Percentiles rank a stretch among this genome's conserved stretches.
These are phyloP conservation scores for Lutjanus argentimaculatus DNA, from an alignment of 2,797 vertebrate genomes.

Conservation along the genomic window DNA sequence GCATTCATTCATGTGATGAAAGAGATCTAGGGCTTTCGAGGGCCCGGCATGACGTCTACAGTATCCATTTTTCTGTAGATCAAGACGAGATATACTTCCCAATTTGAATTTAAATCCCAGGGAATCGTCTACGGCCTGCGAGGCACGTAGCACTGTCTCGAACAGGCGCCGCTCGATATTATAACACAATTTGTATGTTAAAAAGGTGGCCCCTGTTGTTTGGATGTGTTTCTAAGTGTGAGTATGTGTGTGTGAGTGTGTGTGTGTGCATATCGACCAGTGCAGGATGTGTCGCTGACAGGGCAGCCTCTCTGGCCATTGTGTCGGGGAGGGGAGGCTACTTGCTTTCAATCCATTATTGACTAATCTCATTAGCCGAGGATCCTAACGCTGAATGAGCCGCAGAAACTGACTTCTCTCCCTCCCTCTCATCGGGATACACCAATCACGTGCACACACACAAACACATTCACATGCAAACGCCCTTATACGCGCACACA, in stretches of 20 bases:
- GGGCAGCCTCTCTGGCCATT: conserved; percentile 75
- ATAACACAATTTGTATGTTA: conserved; percentile 82
- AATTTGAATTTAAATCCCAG: conserved; percentile 74
- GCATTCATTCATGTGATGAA: conserved; percentile 65
- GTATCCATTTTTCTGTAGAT: conserved; percentile 60
- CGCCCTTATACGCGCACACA: neutral
- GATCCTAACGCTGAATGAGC: conserved; percentile 79
- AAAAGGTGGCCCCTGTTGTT: conserved; percentile 74
- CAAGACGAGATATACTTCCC: conserved; percentile 56
- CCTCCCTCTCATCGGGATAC: conserved; percentile 49
- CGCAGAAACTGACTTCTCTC: conserved; percentile 68
- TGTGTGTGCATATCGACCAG: conserved; percentile 64
- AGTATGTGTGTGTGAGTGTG: conserved; percentile 41
- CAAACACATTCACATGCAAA: conserved; percentile 64
- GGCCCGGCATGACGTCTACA: conserved; percentile 43
- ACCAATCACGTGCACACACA: conserved; percentile 57
- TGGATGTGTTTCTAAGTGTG: conserved; percentile 62
- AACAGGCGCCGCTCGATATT: conserved; percentile 64
- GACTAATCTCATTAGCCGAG: conserved; percentile 84
- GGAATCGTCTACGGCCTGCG: conserved; percentile 56
- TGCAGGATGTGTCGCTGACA: conserved; percentile 78
- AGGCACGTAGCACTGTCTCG: conserved; percentile 55
- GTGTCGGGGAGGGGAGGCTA: conserved; percentile 70
- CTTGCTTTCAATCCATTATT: conserved; percentile 85
- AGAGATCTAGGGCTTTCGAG: conserved; percentile 55